These are phyloP conservation scores for Sitta europaea DNA, from an alignment of 2,113 vertebrate genomes.

Conservation along the genomic window DNA sequence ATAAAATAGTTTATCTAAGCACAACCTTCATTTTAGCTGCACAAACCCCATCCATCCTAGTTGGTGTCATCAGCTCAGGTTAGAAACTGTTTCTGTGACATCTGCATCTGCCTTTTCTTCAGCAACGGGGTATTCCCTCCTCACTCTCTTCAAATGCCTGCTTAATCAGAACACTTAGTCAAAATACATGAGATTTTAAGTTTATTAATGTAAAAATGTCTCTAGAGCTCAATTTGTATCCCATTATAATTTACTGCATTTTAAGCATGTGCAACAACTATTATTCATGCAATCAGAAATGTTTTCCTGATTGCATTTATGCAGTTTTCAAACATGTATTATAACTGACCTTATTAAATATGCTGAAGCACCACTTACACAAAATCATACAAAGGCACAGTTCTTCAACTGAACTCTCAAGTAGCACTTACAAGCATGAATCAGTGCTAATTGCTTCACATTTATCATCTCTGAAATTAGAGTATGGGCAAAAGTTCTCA, in stretches of 20 bases:
- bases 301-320: constrained; percentile 72
- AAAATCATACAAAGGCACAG: constrained; percentile 53
- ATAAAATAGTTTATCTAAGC: background rate
- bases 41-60: background rate
- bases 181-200: constrained; percentile 43
- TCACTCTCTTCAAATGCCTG: constrained; percentile 16
- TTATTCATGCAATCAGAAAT: constrained; percentile 76
- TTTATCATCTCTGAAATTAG: constrained; percentile 46
- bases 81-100: background rate
- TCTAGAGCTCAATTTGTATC: constrained; percentile 62
- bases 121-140: background rate
- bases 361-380: constrained; percentile 57
- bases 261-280: constrained; percentile 65
- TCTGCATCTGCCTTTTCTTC: background rate
- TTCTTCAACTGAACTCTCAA: constrained; percentile 35
- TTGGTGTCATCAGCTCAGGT: background rate
- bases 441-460: constrained; percentile 61
- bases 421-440: constrained; percentile 48
- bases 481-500: constrained; percentile 27
- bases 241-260: constrained; percentile 64
- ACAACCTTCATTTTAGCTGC: background rate
- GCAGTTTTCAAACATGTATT: constrained; percentile 75
- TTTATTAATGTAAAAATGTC: constrained; percentile 65
- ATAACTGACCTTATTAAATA: constrained; percentile 74
- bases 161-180: constrained; percentile 55